Base-by-base conservation (phyloP, 2,797 vertebrate genomes). In the Neostethus bicornis region DNA sequence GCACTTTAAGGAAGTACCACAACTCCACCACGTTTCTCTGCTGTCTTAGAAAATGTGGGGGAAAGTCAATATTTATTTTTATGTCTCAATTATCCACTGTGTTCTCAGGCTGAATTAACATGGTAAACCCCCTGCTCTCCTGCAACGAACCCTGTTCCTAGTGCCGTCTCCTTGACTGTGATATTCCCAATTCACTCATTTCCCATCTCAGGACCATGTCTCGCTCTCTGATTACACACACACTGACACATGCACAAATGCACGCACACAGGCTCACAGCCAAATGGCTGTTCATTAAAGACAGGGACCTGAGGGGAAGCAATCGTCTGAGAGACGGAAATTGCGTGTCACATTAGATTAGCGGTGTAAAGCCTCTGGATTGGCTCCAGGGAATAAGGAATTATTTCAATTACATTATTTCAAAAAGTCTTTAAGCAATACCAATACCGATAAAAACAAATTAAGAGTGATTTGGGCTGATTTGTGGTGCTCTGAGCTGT, bases 351-450 rank as follows among this genome's bases (percentile, higher is more conserved):
- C 89, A 90, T 91, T 90, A 87, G 85, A 91, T 91, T 91, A 91
- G 88, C 77, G 51, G 78, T 82, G 87, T 86, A 87, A 84, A 89
- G 87, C 87, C 87, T 88, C 84, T 86, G 86, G 87, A 88, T 87
- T 87, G 87, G 87, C 88, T 88, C 81, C 26, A 46, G 85, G 88
- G 87, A 89, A 87, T 85, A 90, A 90, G 79, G 85, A 87, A 90
- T 91, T 89, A 91, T 91, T 91, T 91, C 85, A 91, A 91, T 90
- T 88, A 89, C 85, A 90, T 91, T 91, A 88, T 91, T 90, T 87
- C 87, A 89, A 88, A 90, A 90, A 87, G 82, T 90, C 87, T 91
- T 89, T 87, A 89, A 89, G 87, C 88, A 88, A 90, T 86, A 88
- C 85, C 84, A 91, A 90, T 90, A 87, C 87, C 80, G 85, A 89